These are phyloP conservation scores for Stichodactyla helianthus DNA, from an alignment of 64 coral and sea anemone species.

Conservation along the genomic window DNA sequence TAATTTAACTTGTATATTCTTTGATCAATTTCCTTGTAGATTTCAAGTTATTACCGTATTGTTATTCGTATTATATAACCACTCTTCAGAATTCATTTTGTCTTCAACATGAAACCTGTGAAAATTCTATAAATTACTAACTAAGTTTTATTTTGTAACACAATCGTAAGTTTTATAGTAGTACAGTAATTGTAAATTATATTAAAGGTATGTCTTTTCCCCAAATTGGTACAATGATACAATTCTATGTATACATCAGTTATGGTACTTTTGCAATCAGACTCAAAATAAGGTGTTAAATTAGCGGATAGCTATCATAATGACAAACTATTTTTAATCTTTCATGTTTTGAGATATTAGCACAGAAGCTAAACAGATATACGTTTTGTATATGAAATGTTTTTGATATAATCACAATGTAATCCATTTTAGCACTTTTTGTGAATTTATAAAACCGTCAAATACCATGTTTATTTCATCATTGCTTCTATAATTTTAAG, in stretches of 20 bases:
- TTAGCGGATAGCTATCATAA: background rate
- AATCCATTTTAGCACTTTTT: background rate
- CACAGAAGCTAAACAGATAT: background rate
- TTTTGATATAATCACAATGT: background rate
- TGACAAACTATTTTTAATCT: background rate
- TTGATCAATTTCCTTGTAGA: background rate
- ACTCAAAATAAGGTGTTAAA: background rate
- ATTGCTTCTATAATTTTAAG: background rate
- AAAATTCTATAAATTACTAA: background rate
- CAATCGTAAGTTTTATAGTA: background rate
- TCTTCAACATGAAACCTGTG: background rate
- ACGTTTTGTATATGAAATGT: background rate
- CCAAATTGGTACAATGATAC: background rate
- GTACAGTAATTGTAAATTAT: background rate
- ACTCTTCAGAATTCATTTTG: background rate
- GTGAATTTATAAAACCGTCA: background rate
- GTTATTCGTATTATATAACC: background rate
- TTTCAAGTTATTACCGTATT: background rate
- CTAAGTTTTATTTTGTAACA: background rate
- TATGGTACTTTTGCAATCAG: background rate
- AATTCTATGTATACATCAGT: too few species aligned
- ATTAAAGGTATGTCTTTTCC: background rate
- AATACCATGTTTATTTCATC: background rate
- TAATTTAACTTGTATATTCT: background rate
- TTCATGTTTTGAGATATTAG: background rate